These are phyloP conservation scores for Charaxes varanes DNA, from an alignment of 1,140 invertebrate genomes.

Conservation along the genomic window DNA sequence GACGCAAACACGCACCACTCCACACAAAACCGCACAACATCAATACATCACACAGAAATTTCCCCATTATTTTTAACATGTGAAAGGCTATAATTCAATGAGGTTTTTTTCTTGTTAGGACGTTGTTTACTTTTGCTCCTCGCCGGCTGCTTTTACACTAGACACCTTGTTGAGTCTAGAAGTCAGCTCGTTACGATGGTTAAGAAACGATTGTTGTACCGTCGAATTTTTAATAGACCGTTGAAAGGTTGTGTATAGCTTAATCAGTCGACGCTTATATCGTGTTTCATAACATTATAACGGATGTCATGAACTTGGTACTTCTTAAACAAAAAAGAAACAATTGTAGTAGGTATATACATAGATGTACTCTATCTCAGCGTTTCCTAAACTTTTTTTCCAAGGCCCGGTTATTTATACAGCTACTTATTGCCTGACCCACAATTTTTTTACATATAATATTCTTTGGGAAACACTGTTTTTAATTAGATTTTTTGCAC, in stretches of 20 bases:
- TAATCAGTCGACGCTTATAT: constrained; percentile 15
- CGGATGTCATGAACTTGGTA: too few species aligned
- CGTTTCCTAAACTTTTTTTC: too few species aligned
- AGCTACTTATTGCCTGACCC: too few species aligned
- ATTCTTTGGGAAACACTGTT: too few species aligned
- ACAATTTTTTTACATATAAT: too few species aligned
- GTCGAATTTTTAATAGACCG: constrained; percentile 18
- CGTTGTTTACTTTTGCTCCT: background rate
- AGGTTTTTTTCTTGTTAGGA: background rate
- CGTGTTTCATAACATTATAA: too few species aligned
- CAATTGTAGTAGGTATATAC: too few species aligned
- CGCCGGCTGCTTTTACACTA: constrained; percentile 33
- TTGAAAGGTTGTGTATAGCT: constrained; percentile 18
- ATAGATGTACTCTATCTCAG: too few species aligned
- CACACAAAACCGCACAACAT: constrained; percentile 14
- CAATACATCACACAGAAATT: background rate
- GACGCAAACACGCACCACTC: constrained; percentile 31
- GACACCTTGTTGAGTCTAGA: constrained; percentile 49
- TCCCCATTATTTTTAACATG: background rate
- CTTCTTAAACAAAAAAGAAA: too few species aligned
- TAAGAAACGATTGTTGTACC: constrained; percentile 14
- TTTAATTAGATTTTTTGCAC: too few species aligned
- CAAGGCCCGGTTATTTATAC: too few species aligned
- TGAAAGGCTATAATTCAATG: background rate
- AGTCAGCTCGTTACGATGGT: constrained; percentile 29